Percentiles rank a stretch among this genome's conserved stretches.
Evolutionary conservation across 2,113 vertebrate genomes (phyloP).

Genomic region (Poecile atricapillus): DNA sequence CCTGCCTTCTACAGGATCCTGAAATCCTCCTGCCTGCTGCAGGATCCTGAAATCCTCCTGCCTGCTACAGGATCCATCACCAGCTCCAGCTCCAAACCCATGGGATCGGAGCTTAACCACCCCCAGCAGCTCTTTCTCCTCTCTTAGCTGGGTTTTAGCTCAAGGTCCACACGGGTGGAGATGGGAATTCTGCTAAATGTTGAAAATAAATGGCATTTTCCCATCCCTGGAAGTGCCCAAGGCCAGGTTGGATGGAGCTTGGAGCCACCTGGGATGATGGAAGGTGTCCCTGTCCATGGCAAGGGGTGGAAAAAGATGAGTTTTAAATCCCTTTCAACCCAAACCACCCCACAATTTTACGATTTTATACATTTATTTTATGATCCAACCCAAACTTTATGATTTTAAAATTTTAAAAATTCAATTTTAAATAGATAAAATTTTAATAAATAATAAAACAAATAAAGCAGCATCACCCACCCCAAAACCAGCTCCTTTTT

Average conservation of each 20-base stretch:
- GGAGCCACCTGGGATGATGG: background rate
- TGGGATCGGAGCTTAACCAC: rapidly evolving
- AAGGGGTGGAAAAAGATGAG: background rate
- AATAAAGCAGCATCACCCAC: background rate
- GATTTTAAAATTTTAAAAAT: too few relatives aligned
- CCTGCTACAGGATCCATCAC: background rate
- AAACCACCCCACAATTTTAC: rapidly evolving
- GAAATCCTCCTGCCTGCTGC: too few relatives aligned
- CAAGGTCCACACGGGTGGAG: rapidly evolving
- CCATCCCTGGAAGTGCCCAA: background rate
- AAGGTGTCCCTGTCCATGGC: background rate
- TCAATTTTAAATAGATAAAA: too few relatives aligned
- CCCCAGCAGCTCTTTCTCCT: rapidly evolving
- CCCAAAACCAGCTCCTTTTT: background rate
- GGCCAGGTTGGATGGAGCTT: background rate
- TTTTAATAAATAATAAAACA: too few relatives aligned
- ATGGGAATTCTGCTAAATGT: background rate
- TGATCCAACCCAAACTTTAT: too few relatives aligned
- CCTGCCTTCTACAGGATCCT: too few relatives aligned
- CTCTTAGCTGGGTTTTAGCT: background rate
- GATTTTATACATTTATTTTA: too few relatives aligned
- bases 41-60: rapidly evolving
- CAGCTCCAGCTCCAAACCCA: background rate
- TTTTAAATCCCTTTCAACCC: background rate
- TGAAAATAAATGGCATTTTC: background rate